Base-by-base conservation (phyloP, 2,888 invertebrate species). In the Drosophila niveifrons region DNA sequence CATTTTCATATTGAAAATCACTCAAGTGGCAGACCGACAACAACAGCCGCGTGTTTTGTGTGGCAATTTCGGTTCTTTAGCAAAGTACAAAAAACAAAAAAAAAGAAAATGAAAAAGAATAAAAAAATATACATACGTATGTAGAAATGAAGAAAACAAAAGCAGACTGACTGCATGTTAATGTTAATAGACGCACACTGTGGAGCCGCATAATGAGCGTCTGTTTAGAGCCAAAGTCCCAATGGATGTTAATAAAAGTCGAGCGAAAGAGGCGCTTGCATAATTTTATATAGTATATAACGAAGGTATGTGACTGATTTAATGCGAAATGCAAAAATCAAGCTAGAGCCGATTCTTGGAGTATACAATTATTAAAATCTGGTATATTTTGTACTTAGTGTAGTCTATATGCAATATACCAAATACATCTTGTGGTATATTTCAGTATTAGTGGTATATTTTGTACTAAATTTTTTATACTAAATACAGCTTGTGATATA, bases 1-100 rank as follows among this genome's bases (percentile, higher is more conserved):
- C 86, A 85, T 85, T 83, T 83, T 86, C 86, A 86, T 83, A 83
- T 83, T 83, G 86, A 83, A 83, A 83, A 86, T 83, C 86, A 86
- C 77, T 83, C 81, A 83, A 83, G 86, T 86, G 83, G 83, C 83
- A 83, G 80, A 85, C 78, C 80, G 66, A 66, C 68, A 72, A 65
- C 75, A 72, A 58, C 63, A 66, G 51, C 67, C 48, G 61, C 56
- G 50, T 66, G 58, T 51, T 65, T 44, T 63, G 50, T 72, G 57
- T 66, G 72, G 80, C 76, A 67, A 75, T 78, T 86, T 85, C 41
- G 76, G 78, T 78, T 83, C 80, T 82, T 80, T 75, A 66, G 70
- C 64, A 55, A 47, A 23, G 3, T 11, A 31, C 28, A 28, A 28
- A 28, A 28, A 50, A 34, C 56, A 57, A 1, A 36, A 13, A 29